Conservation (phyloP, 2,797 vertebrate genomes). For the Lateolabrax maculatus region DNA sequence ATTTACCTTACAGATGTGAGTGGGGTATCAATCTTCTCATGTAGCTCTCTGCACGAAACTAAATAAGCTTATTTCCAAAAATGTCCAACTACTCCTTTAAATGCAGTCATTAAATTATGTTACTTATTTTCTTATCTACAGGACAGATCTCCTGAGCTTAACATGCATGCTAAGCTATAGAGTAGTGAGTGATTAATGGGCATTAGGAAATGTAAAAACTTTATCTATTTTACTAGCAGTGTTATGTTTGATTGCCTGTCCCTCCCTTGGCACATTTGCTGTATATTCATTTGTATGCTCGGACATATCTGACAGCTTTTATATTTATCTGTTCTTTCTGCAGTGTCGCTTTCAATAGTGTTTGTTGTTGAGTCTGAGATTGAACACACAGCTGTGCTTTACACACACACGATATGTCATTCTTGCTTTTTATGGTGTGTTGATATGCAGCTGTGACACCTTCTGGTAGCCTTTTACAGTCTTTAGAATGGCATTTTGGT, state of each 20-base stretch:
- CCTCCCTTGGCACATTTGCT: conserved; percentile 34
- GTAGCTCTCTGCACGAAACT: background rate
- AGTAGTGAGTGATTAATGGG: conserved; percentile 1
- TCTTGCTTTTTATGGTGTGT: conserved; percentile 21
- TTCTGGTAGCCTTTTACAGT: background rate
- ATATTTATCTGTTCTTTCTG: conserved; percentile 46
- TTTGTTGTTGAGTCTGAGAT: conserved; percentile 38
- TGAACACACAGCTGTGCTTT: conserved; percentile 23
- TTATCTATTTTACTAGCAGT: conserved; percentile 13
- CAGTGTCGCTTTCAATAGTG: conserved; percentile 22
- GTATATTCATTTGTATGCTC: conserved; percentile 32
- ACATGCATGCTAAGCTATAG: background rate
- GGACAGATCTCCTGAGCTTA: background rate
- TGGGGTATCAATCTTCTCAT: background rate
- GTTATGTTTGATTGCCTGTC: background rate
- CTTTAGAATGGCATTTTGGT: background rate
- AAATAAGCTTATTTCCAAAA: background rate
- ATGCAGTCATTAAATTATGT: background rate
- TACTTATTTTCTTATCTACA: background rate
- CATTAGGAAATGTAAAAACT: conserved; percentile 14
- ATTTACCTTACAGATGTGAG: background rate
- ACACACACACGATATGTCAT: conserved; percentile 21
- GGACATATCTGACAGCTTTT: conserved; percentile 55
- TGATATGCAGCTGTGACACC: conserved; percentile 8
- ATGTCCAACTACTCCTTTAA: conserved; percentile 14